Percentiles rank a stretch among this genome's conserved stretches.
These are phyloP conservation scores for Chitala chitala DNA, from an alignment of 2,113 vertebrate genomes.

Conservation along the genomic window DNA sequence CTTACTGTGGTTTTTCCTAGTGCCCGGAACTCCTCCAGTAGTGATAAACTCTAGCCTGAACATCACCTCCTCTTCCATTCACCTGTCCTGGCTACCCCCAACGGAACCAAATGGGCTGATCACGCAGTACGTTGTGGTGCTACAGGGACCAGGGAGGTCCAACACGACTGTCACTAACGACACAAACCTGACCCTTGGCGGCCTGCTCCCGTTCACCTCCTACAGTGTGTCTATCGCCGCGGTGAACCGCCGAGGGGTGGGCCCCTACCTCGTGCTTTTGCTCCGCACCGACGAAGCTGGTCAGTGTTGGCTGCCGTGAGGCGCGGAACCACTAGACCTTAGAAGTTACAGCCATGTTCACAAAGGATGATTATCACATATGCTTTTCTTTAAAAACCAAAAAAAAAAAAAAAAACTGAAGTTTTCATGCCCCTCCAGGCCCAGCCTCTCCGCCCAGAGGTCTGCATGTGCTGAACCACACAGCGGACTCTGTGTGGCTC, in stretches of 20 bases:
- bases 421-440: conserved; percentile 59
- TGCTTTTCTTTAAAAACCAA: no score
- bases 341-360: neutral
- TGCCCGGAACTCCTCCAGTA: conserved; percentile 79
- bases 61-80: conserved; percentile 79
- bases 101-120: conserved; percentile 80
- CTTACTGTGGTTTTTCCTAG: conserved; percentile 66
- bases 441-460: conserved; percentile 85
- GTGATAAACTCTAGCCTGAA: conserved; percentile 76
- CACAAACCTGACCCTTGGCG: conserved; percentile 66
- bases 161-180: conserved; percentile 59
- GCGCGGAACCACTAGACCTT: no score
- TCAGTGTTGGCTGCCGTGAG: conserved; percentile 46
- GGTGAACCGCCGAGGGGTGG: conserved; percentile 73
- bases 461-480: conserved; percentile 80
- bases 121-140: conserved; percentile 68
- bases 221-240: conserved; percentile 78
- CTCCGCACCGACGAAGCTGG: conserved; percentile 91
- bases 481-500: conserved; percentile 79
- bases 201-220: conserved; percentile 77
- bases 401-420: no score
- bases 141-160: conserved; percentile 69
- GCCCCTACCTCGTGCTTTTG: conserved; percentile 66
- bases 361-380: neutral
- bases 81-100: conserved; percentile 81